These are phyloP conservation scores for Eugnorisma glareosa DNA, from an alignment of 2,888 invertebrate species.

Conservation along the genomic window DNA sequence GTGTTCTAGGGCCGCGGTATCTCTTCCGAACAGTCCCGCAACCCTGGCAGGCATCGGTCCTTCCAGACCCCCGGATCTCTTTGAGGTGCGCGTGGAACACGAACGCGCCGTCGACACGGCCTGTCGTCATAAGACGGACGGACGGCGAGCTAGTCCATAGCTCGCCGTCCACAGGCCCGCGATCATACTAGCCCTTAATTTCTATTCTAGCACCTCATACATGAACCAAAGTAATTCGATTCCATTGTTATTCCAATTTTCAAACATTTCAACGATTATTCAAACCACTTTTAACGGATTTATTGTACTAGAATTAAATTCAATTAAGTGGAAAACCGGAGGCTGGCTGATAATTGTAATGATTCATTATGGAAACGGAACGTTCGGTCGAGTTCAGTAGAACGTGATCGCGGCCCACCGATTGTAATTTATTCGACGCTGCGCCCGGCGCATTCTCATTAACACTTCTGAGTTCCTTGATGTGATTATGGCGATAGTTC, in stretches of 20 bases:
- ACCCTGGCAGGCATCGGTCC: no score
- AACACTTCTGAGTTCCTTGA: constrained; percentile 22
- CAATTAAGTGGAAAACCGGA: constrained; percentile 76
- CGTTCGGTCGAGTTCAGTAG: constrained; percentile 61
- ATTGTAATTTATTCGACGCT: constrained; percentile 39
- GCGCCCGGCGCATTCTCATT: constrained; percentile 30
- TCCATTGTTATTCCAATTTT: constrained; percentile 33
- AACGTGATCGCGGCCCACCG: constrained; percentile 75
- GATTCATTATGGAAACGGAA: constrained; percentile 86
- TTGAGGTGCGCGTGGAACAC: no score
- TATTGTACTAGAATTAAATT: constrained; percentile 70
- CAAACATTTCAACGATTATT: constrained; percentile 50
- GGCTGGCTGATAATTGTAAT: constrained; percentile 74
- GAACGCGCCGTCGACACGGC: no score
- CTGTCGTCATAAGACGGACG: no score
- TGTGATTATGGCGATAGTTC: neutral
- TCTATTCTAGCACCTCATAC: constrained; percentile 5
- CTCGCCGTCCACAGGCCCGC: no score
- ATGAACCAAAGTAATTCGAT: constrained; percentile 8
- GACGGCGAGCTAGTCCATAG: no score
- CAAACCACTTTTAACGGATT: constrained; percentile 58
- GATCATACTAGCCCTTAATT: constrained; percentile 2
- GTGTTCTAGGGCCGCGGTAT: no score
- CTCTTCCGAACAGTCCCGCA: no score
- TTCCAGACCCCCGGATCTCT: no score